Evolutionary conservation across 2,797 vertebrate species (phyloP).

Genomic region (Cryptoblepharus egeriae): DNA sequence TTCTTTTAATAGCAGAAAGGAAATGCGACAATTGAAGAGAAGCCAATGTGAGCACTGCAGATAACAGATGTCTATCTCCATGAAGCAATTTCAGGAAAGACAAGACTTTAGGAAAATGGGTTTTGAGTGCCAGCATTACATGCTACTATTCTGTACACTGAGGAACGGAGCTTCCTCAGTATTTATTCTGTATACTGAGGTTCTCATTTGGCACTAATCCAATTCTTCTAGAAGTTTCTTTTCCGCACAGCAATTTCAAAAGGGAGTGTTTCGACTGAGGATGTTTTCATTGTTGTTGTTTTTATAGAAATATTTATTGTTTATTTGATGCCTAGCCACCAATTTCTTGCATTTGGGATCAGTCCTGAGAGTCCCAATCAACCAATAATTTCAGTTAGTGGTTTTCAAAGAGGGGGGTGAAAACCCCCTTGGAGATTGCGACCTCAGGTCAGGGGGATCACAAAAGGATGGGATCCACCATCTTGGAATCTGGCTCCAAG

Average conservation of each 20-base stretch:
- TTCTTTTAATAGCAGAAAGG: slow-evolving; percentile 61
- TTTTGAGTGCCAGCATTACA: not conserved
- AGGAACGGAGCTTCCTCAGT: too few relatives aligned
- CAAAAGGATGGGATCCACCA: too few relatives aligned
- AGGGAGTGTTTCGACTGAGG: not conserved
- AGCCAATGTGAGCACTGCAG: slow-evolving; percentile 39
- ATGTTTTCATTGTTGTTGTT: not conserved
- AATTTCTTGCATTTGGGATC: not conserved
- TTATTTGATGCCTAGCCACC: not conserved
- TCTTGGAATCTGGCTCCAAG: too few relatives aligned
- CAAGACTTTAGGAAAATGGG: slow-evolving; percentile 46
- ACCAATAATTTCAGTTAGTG: too few relatives aligned
- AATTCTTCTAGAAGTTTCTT: not conserved
- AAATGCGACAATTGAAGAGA: slow-evolving; percentile 57
- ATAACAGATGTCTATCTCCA: slow-evolving; percentile 58
- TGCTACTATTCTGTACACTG: not conserved
- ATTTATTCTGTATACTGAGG: not conserved
- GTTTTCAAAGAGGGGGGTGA: too few relatives aligned
- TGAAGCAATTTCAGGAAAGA: slow-evolving; percentile 52
- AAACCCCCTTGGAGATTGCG: too few relatives aligned
- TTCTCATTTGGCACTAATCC: not conserved
- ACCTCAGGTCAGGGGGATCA: too few relatives aligned
- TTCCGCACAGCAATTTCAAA: not conserved
- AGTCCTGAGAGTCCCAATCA: not conserved
- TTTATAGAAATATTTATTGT: not conserved